These are phyloP conservation scores for Saccostrea glomerata DNA, from an alignment of 1,140 invertebrate species.

Conservation along the genomic window DNA sequence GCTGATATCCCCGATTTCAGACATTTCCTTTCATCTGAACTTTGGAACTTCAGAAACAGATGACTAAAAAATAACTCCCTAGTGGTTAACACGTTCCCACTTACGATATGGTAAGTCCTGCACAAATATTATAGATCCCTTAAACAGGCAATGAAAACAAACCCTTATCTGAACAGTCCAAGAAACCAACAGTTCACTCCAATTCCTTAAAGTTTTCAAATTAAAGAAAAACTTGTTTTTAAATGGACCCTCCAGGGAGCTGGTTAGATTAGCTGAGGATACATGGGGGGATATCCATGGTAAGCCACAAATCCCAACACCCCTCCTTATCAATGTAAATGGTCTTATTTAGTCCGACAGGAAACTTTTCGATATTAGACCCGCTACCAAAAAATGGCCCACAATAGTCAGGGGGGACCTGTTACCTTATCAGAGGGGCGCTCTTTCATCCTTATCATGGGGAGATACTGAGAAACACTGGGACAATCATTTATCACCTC, in stretches of 20 bases:
- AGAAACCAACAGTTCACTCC: constrained; percentile 35
- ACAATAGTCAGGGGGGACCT: not conserved
- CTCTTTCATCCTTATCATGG: constrained; percentile 11
- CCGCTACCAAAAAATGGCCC: constrained; percentile 29
- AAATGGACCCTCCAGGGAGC: constrained; percentile 19
- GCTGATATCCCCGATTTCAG: not conserved
- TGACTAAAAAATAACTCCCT: not conserved
- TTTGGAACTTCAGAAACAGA: not conserved
- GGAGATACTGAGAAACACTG: constrained; percentile 1
- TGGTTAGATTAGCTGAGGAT: not conserved
- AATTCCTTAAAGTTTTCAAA: constrained; percentile 37
- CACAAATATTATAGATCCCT: constrained; percentile 24
- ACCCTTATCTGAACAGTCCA: constrained; percentile 22
- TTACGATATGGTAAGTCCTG: constrained; percentile 7
- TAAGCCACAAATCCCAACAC: constrained; percentile 32
- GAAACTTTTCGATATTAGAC: constrained; percentile 38
- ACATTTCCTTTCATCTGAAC: not conserved
- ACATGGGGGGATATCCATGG: not conserved
- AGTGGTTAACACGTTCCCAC: not conserved
- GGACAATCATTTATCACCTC: constrained; percentile 8
- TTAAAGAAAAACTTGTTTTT: constrained; percentile 38
- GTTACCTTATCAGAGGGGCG: constrained; percentile 6
- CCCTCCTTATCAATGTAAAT: constrained; percentile 43
- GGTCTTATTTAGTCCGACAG: constrained; percentile 28
- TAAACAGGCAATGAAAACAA: constrained; percentile 24